Evolutionary conservation across 1,140 invertebrate species (phyloP), one percentile per base, ranked within the genome.

Genomic region (Theocolax elegans): DNA sequence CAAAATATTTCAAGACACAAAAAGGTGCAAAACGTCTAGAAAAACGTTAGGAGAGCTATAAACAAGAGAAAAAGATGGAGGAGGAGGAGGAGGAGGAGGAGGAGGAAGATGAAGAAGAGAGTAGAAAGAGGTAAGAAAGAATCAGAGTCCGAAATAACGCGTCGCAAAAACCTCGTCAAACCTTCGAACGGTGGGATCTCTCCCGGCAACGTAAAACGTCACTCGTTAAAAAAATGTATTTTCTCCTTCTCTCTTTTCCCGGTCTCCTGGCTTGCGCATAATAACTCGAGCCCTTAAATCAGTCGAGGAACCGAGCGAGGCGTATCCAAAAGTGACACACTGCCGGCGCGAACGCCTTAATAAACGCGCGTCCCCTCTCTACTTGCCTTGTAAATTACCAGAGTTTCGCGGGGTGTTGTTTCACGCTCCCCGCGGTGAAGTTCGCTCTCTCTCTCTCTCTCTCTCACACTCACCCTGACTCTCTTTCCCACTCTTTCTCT

Each of bases 301-400:
- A 69, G 67, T 69, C 67, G 56, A 7, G 25, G 15, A 56, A 17
- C 51, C 19, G 9, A 29, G 29, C 48, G 15, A 76, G 75, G 74
- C 75, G 76, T 78, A 76, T 69, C 73, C 74, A 49, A 73, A 70
- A 80, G 77, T 78, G 76, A 79, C 80, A 77, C 75, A 71, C 73
- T 75, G 66, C 69, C 67, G 44, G 6, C 7, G 31, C 51, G 67
- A 60, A 64, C 51, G 59, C 67, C 59, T 79, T 81, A 81, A 81
- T 81, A 78, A 81, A 78, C 76, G 76, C 67, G 58, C 17, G 42
- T 56, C 42, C 25, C 38, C 63, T 51, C 51, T n/a, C 29, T 3
- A 4, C 49, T 8, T 46, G 4, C 38, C 17, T 54, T 17, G 56
- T 64, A 70, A 64, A 70, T 58, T 70, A 70, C 59, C 31, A 40